These are phyloP conservation scores for Drosophila mimetica DNA, from an alignment of 2,888 invertebrate species.

Conservation along the genomic window DNA sequence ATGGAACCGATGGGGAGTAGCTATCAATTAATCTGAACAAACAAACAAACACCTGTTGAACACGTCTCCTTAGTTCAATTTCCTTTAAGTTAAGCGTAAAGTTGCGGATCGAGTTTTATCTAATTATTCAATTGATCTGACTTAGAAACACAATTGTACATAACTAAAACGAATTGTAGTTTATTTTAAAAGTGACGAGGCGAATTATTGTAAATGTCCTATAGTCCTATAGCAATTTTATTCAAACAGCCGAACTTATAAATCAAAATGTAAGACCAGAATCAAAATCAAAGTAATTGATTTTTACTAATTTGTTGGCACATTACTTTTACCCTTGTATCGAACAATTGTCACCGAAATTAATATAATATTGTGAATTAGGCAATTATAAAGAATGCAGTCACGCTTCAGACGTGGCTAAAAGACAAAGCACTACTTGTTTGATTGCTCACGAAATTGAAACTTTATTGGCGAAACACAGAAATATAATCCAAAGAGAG, in stretches of 20 bases:
- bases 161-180: constrained; percentile 53
- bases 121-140: constrained; percentile 38
- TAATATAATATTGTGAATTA: constrained; percentile 39
- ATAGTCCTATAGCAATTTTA: constrained; percentile 34
- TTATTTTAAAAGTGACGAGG: constrained; percentile 46
- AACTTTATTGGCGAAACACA: constrained; percentile 59
- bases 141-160: constrained; percentile 52
- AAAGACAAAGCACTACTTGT: constrained; percentile 37
- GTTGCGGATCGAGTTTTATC: constrained; percentile 43
- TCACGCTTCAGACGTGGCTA: constrained; percentile 51
- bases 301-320: constrained; percentile 23
- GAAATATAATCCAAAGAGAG: constrained; percentile 33
- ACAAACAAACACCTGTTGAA: constrained; percentile 22
- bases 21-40: constrained; percentile 8
- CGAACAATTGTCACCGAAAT: constrained; percentile 28
- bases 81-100: constrained; percentile 44
- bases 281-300: constrained; percentile 34
- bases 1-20: constrained; percentile 12
- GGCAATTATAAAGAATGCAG: constrained; percentile 39
- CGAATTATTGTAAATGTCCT: constrained; percentile 37
- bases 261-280: constrained; percentile 22
- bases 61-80: constrained; percentile 37
- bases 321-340: constrained; percentile 27
- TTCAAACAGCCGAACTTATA: constrained; percentile 19
- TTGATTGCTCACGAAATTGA: constrained; percentile 46